Percentiles rank a stretch among this genome's conserved stretches.
Evolutionary conservation across 2,113 vertebrate genomes (phyloP).

Genomic region (Halichoeres trimaculatus): DNA sequence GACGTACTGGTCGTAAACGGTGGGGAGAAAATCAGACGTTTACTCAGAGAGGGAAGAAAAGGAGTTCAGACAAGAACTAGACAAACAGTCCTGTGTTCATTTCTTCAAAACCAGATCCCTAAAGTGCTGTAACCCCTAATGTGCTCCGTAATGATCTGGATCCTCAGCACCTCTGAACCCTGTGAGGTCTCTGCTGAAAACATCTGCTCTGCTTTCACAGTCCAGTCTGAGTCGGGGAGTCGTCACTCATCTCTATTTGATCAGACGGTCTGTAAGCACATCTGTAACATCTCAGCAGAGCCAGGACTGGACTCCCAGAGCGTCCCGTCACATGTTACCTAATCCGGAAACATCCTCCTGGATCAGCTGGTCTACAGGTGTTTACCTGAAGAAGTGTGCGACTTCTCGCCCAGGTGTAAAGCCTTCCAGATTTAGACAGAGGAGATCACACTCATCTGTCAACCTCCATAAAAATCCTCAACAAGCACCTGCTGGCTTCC

Average conservation of each 20-base stretch:
- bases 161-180: background rate
- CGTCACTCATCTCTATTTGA: background rate
- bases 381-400: constrained; percentile 2
- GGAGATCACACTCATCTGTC: constrained; percentile 46
- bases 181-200: constrained; percentile 30
- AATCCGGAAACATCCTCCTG: constrained; percentile 5
- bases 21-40: background rate
- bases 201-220: constrained; percentile 40
- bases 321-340: background rate
- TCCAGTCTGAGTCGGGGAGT: background rate
- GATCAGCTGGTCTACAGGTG: constrained; percentile 7
- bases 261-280: background rate
- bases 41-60: background rate
- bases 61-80: background rate
- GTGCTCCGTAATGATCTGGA: background rate
- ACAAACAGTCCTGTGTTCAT: background rate
- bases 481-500: constrained; percentile 40
- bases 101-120: constrained; percentile 14
- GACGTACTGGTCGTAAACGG: background rate
- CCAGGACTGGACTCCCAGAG: background rate
- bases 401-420: constrained; percentile 39
- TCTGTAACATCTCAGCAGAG: background rate
- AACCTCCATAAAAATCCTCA: constrained; percentile 50
- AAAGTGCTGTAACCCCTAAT: background rate
- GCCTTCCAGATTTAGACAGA: constrained; percentile 51